A percentile compares a stretch with the other conserved stretches of the same genome.
Evolutionary conservation across 2,888 invertebrate species (phyloP).

Genomic region (Cataglyphis albicans): DNA sequence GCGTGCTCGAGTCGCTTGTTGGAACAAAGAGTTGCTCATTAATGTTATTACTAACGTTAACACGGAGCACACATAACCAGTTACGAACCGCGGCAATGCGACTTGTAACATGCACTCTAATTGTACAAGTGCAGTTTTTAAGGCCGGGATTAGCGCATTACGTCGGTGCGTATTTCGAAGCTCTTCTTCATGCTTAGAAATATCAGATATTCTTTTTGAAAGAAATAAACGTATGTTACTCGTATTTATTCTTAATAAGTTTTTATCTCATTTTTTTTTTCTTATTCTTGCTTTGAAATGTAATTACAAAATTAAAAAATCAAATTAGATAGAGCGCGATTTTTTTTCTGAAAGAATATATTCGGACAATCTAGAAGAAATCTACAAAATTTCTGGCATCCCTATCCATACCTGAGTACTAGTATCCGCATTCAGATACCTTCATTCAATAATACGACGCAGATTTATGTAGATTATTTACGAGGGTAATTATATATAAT

Average conservation of each 20-base stretch:
- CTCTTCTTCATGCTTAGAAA: constrained; percentile 3
- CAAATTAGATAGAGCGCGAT: neutral
- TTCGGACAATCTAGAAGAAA: neutral
- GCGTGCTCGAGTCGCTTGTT: constrained; percentile 51
- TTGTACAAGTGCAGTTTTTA: constrained; percentile 41
- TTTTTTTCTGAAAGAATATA: neutral
- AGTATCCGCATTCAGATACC: constrained; percentile 26
- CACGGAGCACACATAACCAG: constrained; percentile 28
- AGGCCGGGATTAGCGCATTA: constrained; percentile 35
- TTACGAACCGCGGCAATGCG: constrained; percentile 39
- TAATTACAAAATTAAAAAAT: constrained; percentile 14
- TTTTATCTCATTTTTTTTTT: neutral
- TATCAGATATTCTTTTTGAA: neutral
- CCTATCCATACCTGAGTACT: constrained; percentile 29
- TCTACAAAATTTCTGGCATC: constrained; percentile 8
- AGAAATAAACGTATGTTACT: neutral
- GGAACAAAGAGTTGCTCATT: constrained; percentile 52
- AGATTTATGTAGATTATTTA: constrained; percentile 39
- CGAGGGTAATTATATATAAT: constrained; percentile 16
- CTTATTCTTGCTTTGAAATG: neutral
- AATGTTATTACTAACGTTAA: constrained; percentile 53
- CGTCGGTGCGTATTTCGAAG: constrained; percentile 9
- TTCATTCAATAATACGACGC: constrained; percentile 37
- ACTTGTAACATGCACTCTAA: constrained; percentile 39
- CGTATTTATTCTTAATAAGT: neutral